Conservation (phyloP, 2,888 invertebrate species). For the Marasmarcha lunaedactyla region DNA sequence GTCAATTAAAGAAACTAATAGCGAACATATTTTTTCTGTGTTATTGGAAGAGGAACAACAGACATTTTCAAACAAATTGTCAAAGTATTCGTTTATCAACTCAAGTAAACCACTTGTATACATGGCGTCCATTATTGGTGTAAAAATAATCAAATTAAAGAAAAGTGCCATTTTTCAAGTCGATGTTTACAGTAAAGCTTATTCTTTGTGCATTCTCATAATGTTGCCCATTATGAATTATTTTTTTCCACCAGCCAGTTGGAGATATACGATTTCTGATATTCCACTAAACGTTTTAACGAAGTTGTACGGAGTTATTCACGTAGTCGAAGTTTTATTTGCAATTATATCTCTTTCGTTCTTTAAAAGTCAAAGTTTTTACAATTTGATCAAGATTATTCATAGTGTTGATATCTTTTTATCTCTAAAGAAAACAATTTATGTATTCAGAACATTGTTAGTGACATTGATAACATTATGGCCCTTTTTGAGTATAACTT, state of each 20-base stretch:
- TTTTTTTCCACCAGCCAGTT: conserved; percentile 24
- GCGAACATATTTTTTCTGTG: too few species aligned
- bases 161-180: conserved; percentile 18
- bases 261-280: conserved; percentile 27
- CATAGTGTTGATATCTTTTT: too few species aligned
- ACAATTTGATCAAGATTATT: too few species aligned
- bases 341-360: conserved; percentile 24
- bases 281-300: conserved; percentile 33
- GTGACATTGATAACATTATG: too few species aligned
- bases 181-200: conserved; percentile 21
- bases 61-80: not conserved
- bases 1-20: too few species aligned
- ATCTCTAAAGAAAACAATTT: too few species aligned
- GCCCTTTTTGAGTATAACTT: too few species aligned
- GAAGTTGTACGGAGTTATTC: conserved; percentile 23
- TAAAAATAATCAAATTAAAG: conserved; percentile 24
- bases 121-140: conserved; percentile 28
- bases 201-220: conserved; percentile 21
- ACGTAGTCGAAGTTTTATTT: conserved; percentile 25
- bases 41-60: too few species aligned
- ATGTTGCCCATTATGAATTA: conserved; percentile 16
- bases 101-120: conserved; percentile 31
- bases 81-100: conserved; percentile 20
- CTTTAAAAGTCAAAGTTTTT: conserved; percentile 14
- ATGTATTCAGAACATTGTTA: too few species aligned